phyloP scores from a whole-genome alignment of 2,797 vertebrate species.

The Urosaurus nigricauda region DNA sequence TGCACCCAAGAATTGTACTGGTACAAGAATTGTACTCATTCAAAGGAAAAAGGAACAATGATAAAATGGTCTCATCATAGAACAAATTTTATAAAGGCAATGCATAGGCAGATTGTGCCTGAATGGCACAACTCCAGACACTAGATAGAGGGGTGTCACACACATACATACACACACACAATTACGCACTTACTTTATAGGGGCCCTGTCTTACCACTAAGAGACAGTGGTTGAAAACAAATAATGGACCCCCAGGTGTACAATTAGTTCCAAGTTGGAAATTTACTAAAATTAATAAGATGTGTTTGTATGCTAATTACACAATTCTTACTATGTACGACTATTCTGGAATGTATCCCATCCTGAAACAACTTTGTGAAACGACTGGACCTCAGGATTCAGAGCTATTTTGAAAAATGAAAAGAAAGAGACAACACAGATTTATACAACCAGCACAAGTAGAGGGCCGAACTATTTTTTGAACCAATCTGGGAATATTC shows the following conservation, averaged over 20 bases:
- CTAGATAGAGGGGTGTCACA: constrained; percentile 30
- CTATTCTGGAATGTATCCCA: constrained; percentile 81
- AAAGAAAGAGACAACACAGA: constrained; percentile 60
- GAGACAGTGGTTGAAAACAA: constrained; percentile 66
- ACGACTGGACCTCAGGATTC: constrained; percentile 75
- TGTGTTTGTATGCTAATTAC: constrained; percentile 71
- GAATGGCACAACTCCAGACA: constrained; percentile 55
- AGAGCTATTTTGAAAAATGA: constrained; percentile 55
- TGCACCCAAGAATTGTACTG: constrained; percentile 74
- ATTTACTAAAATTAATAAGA: constrained; percentile 74
- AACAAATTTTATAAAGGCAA: constrained; percentile 59
- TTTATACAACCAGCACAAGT: constrained; percentile 66
- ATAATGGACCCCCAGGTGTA: constrained; percentile 74
- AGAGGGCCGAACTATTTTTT: constrained; percentile 69
- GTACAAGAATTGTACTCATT: constrained; percentile 72
- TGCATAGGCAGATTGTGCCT: constrained; percentile 66
- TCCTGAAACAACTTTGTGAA: constrained; percentile 76
- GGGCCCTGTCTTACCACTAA: constrained; percentile 57
- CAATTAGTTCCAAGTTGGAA: constrained; percentile 71
- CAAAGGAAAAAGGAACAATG: constrained; percentile 44
- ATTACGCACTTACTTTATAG: constrained; percentile 41
- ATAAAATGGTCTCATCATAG: constrained; percentile 41
- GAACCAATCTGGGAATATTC: constrained; percentile 67
- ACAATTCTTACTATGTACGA: constrained; percentile 80
- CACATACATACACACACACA: constrained; percentile 41